Conservation (phyloP, 2,888 invertebrate genomes). For the Acleris sparsana region DNA sequence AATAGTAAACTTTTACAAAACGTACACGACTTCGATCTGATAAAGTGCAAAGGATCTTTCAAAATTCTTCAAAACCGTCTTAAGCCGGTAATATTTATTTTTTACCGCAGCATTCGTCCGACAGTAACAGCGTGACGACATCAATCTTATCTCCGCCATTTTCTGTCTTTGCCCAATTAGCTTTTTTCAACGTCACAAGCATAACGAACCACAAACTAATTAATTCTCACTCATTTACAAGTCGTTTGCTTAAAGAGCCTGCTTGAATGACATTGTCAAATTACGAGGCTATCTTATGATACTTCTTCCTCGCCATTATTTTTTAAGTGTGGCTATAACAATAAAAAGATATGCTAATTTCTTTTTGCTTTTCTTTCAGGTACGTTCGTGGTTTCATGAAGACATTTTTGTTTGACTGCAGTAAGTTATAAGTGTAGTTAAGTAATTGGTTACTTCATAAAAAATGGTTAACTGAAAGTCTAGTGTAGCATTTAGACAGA, state of each 20-base stretch:
- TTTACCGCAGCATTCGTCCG: conserved; percentile 17
- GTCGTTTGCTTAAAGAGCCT: conserved; percentile 49
- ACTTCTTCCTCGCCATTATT: conserved; percentile 43
- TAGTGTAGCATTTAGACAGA: conserved; percentile 7
- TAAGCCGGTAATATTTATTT: not conserved
- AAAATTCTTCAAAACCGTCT: not conserved
- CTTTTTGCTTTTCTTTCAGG: conserved; percentile 46
- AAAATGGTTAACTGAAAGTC: conserved; percentile 9
- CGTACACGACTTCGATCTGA: not conserved
- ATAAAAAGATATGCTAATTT: conserved; percentile 27
- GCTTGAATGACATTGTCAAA: conserved; percentile 46
- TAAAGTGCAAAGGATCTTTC: not conserved
- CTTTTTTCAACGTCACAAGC: conserved; percentile 57
- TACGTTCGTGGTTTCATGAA: conserved; percentile 40
- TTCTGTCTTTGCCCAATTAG: conserved; percentile 58
- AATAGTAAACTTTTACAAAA: no score
- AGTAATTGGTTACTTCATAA: not conserved
- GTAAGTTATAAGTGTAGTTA: conserved; percentile 29
- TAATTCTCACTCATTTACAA: conserved; percentile 72
- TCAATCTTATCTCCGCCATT: conserved; percentile 54
- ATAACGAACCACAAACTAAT: conserved; percentile 61
- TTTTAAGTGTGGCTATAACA: conserved; percentile 41
- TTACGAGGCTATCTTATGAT: conserved; percentile 44
- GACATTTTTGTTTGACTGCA: conserved; percentile 17
- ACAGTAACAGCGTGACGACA: conserved; percentile 43